Evolutionary conservation across 1,140 invertebrate genomes (phyloP), one percentile per base, ranked within the genome.

Genomic region (Hylaeus volcanicus): DNA sequence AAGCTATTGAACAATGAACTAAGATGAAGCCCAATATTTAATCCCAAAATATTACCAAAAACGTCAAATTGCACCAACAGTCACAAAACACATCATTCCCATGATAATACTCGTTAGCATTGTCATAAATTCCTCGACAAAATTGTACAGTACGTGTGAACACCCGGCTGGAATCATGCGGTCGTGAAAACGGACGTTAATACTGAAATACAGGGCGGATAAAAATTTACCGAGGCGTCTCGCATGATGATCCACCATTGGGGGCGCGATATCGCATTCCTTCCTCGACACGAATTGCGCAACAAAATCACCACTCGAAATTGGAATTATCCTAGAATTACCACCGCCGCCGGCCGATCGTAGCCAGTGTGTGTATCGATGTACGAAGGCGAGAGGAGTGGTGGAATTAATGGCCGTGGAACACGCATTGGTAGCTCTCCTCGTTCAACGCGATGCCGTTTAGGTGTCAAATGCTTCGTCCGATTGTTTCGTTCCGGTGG

Each of bases 241-340:
- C 84, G 88, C 89, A 89, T 90, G 89, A 81, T 74, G 78, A 84
- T 82, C 89, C 80, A 85, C 88, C 86, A 88, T 88, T 86, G 85
- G 81, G 26, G 53, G 71, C 82, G 80, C 69, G 74, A 86, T 88
- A 90, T 87, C 88, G 81, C 89, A 90, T 90, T 90, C 86, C 88
- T 90, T 89, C 85, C 88, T 88, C 79, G 76, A 90, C 89, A 90
- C 83, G 84, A 90, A 90, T 90, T 88, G 89, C 86, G 89, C 89
- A 89, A 86, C 87, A 85, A 88, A 90, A 90, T 90, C 88, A 86
- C 87, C 83, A 90, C 88, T 90, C 85, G 88, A 90, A 90, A 90
- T 89, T 89, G 86, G 87, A 89, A 90, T 90, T 90, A 90, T 89
- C 81, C 88, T 87, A 82, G 81, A 90, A 90, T 90, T 90, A 89